phyloP scores from a whole-genome alignment of 1,140 invertebrate genomes.

The Sweltsa coloradensis region DNA sequence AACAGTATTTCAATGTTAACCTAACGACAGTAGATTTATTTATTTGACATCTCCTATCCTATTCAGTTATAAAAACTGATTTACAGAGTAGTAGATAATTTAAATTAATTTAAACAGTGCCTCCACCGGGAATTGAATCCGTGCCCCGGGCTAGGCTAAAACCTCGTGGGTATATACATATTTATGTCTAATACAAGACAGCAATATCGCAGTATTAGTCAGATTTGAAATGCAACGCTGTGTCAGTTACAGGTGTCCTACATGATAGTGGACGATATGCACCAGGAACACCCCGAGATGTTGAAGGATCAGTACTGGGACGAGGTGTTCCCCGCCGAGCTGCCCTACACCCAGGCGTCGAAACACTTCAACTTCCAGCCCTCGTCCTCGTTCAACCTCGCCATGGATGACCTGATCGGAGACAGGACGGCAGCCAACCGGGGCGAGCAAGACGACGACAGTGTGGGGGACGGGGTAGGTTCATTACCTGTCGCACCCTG shows the following conservation, averaged over 20 bases:
- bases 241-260: constrained; percentile 28
- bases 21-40: no score
- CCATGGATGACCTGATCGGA: constrained; percentile 2
- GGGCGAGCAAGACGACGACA: background rate
- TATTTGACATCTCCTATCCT: no score
- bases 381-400: background rate
- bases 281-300: constrained; percentile 30
- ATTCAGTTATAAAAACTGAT: no score
- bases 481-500: background rate
- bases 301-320: constrained; percentile 33
- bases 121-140: no score
- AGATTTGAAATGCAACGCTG: no score
- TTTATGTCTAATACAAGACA: no score
- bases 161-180: no score
- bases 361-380: constrained; percentile 14
- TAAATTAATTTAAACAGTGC: no score
- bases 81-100: no score
- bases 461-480: background rate
- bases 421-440: background rate
- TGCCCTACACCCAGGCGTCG: constrained; percentile 28
- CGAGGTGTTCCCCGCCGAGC: constrained; percentile 24
- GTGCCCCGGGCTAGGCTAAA: no score
- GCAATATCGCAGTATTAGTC: no score
- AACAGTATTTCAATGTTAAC: no score
- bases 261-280: constrained; percentile 34